Conservation (phyloP, 35 echinoderm and acorn worm species). For the Lytechinus pictus region DNA sequence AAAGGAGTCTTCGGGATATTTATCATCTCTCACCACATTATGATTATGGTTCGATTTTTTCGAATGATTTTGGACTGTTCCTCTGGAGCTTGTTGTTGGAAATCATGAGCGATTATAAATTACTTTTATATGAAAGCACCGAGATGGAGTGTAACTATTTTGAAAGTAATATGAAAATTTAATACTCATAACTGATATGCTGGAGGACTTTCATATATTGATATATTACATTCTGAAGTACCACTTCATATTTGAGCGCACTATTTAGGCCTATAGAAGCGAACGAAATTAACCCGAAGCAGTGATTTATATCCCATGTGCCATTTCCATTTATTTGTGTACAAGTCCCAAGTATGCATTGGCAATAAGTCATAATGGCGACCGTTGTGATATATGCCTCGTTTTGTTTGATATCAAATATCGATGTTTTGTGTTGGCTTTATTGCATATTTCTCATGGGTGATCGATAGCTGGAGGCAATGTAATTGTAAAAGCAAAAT, state of each 20-base stretch:
- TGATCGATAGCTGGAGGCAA: neutral
- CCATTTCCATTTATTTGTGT: neutral
- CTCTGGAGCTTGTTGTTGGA: no score
- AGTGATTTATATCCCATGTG: neutral
- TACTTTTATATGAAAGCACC: neutral
- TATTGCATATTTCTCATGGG: neutral
- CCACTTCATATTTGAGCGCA: neutral
- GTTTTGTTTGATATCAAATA: neutral
- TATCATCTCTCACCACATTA: no score
- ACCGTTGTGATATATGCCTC: neutral
- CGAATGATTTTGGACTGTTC: no score
- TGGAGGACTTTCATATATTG: neutral
- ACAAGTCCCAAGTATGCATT: neutral
- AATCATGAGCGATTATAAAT: no score
- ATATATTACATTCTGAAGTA: neutral
- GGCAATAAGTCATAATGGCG: neutral
- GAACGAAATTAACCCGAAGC: neutral
- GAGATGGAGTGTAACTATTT: neutral
- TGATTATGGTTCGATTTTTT: no score
- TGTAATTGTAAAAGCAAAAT: neutral
- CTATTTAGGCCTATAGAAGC: neutral
- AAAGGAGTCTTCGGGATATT: no score
- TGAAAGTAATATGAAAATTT: neutral
- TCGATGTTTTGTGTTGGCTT: neutral
- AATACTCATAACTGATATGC: neutral